phyloP scores from a whole-genome alignment of 1,140 invertebrate genomes.

The Cryptotermes secundus region DNA sequence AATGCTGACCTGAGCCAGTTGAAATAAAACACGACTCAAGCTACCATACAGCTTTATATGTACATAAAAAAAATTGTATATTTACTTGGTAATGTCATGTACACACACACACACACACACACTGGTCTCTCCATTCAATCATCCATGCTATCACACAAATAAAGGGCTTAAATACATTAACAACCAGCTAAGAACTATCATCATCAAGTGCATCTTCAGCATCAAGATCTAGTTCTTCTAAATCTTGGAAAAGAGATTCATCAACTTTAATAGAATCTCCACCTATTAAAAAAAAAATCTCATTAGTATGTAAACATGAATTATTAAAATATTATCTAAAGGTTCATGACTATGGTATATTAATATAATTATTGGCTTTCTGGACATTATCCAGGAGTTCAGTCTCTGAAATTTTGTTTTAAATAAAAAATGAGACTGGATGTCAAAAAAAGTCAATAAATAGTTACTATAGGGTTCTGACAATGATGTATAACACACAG shows the following conservation, averaged over 20 bases:
- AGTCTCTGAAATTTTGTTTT: too few species aligned
- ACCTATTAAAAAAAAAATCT: conserved; percentile 23
- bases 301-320: background rate
- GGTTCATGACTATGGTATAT: too few species aligned
- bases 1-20: background rate
- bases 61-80: background rate
- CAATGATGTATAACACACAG: too few species aligned
- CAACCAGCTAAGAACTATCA: conserved; percentile 28
- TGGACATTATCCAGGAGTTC: too few species aligned
- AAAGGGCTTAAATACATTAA: background rate
- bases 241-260: conserved; percentile 33
- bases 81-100: background rate
- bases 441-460: too few species aligned
- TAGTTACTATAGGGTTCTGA: too few species aligned
- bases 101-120: background rate
- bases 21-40: background rate
- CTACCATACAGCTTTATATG: background rate
- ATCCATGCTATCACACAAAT: background rate
- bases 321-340: background rate
- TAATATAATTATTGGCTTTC: too few species aligned
- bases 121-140: background rate
- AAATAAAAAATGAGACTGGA: too few species aligned
- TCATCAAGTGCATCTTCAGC: conserved; percentile 28
- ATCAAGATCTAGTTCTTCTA: conserved; percentile 32
- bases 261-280: conserved; percentile 34